phyloP scores from a whole-genome alignment of 2,113 vertebrate species.

The Dunckerocampus dactyliophorus region DNA sequence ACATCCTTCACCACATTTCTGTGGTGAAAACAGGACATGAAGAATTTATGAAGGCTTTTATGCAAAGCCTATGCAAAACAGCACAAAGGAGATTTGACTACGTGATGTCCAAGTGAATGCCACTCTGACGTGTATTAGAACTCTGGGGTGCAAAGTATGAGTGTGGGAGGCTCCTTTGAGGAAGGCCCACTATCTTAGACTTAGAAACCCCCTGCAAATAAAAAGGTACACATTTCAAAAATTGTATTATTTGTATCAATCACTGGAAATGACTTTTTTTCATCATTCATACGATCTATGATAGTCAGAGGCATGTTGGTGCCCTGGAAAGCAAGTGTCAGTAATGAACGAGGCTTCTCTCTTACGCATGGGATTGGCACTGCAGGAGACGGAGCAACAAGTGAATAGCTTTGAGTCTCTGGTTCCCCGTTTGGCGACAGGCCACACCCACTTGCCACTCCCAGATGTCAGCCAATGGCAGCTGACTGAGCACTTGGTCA shows the following conservation, averaged over 20 bases:
- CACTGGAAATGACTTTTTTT: background rate
- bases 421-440: slow-evolving; percentile 89
- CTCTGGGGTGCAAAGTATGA: too few species aligned
- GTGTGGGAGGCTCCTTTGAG: too few species aligned
- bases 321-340: background rate
- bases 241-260: background rate
- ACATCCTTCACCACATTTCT: slow-evolving; percentile 52
- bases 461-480: slow-evolving; percentile 87
- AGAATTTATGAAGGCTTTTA: slow-evolving; percentile 34
- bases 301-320: too few species aligned
- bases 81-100: background rate
- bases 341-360: fast-evolving
- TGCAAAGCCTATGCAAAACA: slow-evolving; percentile 51
- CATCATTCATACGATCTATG: too few species aligned
- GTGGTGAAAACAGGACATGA: slow-evolving; percentile 31
- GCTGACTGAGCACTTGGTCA: slow-evolving; percentile 79
- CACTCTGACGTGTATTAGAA: background rate
- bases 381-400: slow-evolving; percentile 85
- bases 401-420: slow-evolving; percentile 90
- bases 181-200: too few species aligned
- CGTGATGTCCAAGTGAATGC: background rate
- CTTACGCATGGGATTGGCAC: slow-evolving; percentile 80
- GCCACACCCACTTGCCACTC: slow-evolving; percentile 96
- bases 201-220: too few species aligned
- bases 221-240: background rate